Evolutionary conservation across 2,113 vertebrate genomes (phyloP).

Genomic region (Scomber colias): DNA sequence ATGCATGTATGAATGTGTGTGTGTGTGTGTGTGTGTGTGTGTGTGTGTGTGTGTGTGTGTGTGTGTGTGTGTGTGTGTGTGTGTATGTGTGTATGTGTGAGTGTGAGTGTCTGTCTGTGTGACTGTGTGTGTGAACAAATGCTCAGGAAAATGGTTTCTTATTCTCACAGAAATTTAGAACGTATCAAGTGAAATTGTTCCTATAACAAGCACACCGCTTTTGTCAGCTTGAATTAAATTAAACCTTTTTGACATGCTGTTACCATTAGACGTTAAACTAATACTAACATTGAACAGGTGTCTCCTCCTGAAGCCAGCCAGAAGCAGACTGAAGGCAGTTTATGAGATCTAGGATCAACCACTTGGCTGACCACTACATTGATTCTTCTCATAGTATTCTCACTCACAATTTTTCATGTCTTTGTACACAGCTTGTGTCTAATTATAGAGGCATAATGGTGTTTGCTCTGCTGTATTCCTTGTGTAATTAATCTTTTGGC

Average conservation of each 20-base stretch:
- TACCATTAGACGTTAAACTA: conserved; percentile 11
- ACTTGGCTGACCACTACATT: conserved; percentile 50
- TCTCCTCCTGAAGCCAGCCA: background rate
- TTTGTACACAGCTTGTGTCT: conserved; percentile 56
- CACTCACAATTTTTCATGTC: conserved; percentile 39
- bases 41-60: background rate
- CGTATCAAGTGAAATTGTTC: background rate
- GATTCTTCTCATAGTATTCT: conserved; percentile 35
- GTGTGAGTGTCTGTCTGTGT: background rate
- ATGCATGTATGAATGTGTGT: conserved; percentile 3
- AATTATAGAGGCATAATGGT: conserved; percentile 62
- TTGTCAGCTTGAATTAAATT: conserved; percentile 3
- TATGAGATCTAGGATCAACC: conserved; percentile 47
- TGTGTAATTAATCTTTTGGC: conserved; percentile 61
- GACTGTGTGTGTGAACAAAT: background rate
- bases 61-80: background rate
- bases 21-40: conserved; percentile 2
- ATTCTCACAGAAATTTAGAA: background rate
- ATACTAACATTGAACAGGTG: conserved; percentile 15
- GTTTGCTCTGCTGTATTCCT: conserved; percentile 58
- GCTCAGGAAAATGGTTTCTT: background rate
- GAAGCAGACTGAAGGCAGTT: background rate
- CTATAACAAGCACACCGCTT: conserved; percentile 11
- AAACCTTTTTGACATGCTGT: conserved; percentile 5
- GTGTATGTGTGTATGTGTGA: background rate